A percentile compares a stretch with the other conserved stretches of the same genome.
Conservation (phyloP, 2,888 invertebrate genomes). For the Hecatera dysodea region DNA sequence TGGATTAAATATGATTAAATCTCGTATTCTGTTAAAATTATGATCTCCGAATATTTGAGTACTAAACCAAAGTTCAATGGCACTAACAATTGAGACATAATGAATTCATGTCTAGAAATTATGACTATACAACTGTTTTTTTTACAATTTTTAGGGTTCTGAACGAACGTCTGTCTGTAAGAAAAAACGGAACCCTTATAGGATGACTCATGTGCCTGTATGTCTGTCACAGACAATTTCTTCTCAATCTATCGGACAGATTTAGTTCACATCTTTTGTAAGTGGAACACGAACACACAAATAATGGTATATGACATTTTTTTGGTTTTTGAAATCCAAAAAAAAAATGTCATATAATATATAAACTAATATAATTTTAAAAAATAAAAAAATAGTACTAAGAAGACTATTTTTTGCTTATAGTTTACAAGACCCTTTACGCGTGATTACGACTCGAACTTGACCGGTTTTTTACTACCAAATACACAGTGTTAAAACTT, state of each 20-base stretch:
- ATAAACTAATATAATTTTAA: too few relatives aligned
- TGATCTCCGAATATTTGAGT: conserved; percentile 18
- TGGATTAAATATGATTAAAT: conserved; percentile 8
- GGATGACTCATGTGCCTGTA: background rate
- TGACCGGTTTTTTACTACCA: conserved; percentile 4
- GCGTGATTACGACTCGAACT: background rate
- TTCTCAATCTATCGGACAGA: background rate
- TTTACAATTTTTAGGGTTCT: background rate
- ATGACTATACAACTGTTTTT: conserved; percentile 14
- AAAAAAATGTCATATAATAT: too few relatives aligned
- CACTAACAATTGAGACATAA: background rate
- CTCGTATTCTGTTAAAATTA: conserved; percentile 8
- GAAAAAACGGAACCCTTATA: background rate
- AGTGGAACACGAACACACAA: too few relatives aligned
- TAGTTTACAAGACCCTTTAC: too few relatives aligned
- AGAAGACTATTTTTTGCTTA: too few relatives aligned
- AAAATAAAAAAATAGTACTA: too few relatives aligned
- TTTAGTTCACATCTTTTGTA: too few relatives aligned
- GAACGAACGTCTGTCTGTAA: background rate
- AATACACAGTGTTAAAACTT: conserved; percentile 29
- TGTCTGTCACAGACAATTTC: background rate
- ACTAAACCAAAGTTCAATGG: conserved; percentile 15
- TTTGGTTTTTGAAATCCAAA: too few relatives aligned
- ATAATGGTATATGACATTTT: too few relatives aligned
- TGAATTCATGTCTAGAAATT: conserved; percentile 10